A percentile compares a stretch with the other conserved stretches of the same genome.
Conservation (phyloP, 1,140 invertebrate genomes). For the Pseudomyrmex gracilis region DNA sequence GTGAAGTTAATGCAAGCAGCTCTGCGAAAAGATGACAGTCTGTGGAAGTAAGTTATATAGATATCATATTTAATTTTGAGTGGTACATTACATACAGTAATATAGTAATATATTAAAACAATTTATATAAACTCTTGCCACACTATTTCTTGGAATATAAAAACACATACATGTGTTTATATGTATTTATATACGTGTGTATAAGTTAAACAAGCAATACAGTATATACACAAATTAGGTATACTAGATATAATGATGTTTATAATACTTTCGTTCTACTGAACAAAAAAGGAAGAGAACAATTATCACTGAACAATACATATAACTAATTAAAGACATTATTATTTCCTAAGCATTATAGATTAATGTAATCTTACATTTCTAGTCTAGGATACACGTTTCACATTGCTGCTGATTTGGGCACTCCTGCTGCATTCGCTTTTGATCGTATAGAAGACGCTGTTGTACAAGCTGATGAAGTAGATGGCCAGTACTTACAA, state of each 20-base stretch:
- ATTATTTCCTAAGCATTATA: conserved; percentile 15
- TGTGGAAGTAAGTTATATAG: conserved; percentile 87
- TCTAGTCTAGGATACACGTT: conserved; percentile 93
- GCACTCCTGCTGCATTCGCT: conserved; percentile 89
- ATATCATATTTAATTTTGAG: conserved; percentile 13
- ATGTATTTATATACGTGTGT: too few relatives aligned
- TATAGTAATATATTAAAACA: too few relatives aligned
- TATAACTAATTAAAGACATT: conserved; percentile 20
- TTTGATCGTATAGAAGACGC: conserved; percentile 95
- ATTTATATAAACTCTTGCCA: too few relatives aligned
- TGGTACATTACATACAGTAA: not conserved
- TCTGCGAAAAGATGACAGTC: conserved; percentile 92
- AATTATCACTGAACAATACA: conserved; percentile 22
- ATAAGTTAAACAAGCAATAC: not conserved
- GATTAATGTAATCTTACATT: conserved; percentile 57
- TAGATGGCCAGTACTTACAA: conserved; percentile 94
- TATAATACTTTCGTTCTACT: conserved; percentile 40
- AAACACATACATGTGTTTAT: too few relatives aligned
- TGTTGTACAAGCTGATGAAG: conserved; percentile 97
- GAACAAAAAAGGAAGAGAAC: conserved; percentile 11
- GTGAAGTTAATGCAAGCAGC: conserved; percentile 89
- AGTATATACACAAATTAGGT: too few relatives aligned
- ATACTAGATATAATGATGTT: conserved; percentile 29
- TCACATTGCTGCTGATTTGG: conserved; percentile 90
- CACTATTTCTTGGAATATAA: too few relatives aligned